A percentile compares a stretch with the other conserved stretches of the same genome.
Evolutionary conservation across 2,113 vertebrate species (phyloP).

Genomic region (Pseudorasbora parva): DNA sequence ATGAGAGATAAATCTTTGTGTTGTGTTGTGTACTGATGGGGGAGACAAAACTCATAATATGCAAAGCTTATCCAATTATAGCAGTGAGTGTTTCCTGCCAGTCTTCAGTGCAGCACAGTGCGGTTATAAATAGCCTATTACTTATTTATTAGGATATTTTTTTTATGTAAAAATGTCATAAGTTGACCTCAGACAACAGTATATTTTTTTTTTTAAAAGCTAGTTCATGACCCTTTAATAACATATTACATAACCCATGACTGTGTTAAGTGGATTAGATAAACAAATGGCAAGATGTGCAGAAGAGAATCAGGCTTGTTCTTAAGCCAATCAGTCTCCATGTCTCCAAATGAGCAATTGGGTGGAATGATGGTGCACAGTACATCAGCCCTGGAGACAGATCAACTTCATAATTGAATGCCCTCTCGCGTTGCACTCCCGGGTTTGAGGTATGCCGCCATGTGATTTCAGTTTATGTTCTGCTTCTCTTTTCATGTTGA

Average conservation of each 20-base stretch:
- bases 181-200: too few relatives aligned
- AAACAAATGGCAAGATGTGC: conserved; percentile 22
- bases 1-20: too few relatives aligned
- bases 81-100: too few relatives aligned
- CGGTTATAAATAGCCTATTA: too few relatives aligned
- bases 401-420: conserved; percentile 63
- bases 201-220: too few relatives aligned
- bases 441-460: conserved; percentile 34
- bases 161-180: too few relatives aligned
- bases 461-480: conserved; percentile 44
- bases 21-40: too few relatives aligned
- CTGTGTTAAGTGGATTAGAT: conserved; percentile 37
- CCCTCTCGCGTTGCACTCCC: conserved; percentile 43
- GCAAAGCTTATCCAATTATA: too few relatives aligned
- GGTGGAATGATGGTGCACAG: conserved; percentile 36
- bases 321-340: neutral
- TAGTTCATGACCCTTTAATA: neutral
- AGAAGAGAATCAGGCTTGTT: neutral
- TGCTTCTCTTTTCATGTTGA: conserved; percentile 56
- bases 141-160: too few relatives aligned
- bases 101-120: too few relatives aligned
- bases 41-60: too few relatives aligned
- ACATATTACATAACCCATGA: conserved; percentile 15
- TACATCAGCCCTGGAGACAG: conserved; percentile 32
- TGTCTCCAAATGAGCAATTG: conserved; percentile 52